phyloP scores from a whole-genome alignment of 1,140 invertebrate genomes.

The Gryon sp. region DNA sequence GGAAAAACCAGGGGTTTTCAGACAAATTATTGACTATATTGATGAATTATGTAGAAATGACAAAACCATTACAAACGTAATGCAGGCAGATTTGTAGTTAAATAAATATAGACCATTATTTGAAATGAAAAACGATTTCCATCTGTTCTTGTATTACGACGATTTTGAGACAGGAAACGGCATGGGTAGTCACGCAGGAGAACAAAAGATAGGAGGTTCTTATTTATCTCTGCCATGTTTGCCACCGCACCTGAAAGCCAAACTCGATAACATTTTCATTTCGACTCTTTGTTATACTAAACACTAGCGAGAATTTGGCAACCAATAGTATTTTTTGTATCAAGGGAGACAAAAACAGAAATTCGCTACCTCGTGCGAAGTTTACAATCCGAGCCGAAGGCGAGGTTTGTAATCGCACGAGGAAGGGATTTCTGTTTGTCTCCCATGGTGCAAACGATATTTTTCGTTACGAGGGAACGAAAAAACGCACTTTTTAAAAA shows the following conservation, averaged over 20 bases:
- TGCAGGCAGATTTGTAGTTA: constrained; percentile 37
- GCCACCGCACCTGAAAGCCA: constrained; percentile 20
- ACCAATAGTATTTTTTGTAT: too few relatives aligned
- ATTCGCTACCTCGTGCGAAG: too few relatives aligned
- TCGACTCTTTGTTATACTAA: constrained; percentile 15
- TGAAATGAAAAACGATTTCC: constrained; percentile 14
- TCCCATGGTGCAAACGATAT: too few relatives aligned
- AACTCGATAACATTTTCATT: constrained; percentile 22
- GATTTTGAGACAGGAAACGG: constrained; percentile 21
- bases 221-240: not conserved
- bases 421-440: too few relatives aligned
- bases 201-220: not conserved
- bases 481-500: too few relatives aligned
- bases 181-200: constrained; percentile 18
- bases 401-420: too few relatives aligned
- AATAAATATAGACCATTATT: constrained; percentile 10
- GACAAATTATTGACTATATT: constrained; percentile 24
- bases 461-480: too few relatives aligned
- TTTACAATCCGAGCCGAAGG: too few relatives aligned
- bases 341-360: too few relatives aligned
- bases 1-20: constrained; percentile 21
- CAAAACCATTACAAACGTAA: constrained; percentile 15
- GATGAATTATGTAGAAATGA: constrained; percentile 10
- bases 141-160: constrained; percentile 26
- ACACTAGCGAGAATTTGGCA: constrained; percentile 21